Conservation (phyloP, 2,797 vertebrate species). For the Labeo calbasu region DNA sequence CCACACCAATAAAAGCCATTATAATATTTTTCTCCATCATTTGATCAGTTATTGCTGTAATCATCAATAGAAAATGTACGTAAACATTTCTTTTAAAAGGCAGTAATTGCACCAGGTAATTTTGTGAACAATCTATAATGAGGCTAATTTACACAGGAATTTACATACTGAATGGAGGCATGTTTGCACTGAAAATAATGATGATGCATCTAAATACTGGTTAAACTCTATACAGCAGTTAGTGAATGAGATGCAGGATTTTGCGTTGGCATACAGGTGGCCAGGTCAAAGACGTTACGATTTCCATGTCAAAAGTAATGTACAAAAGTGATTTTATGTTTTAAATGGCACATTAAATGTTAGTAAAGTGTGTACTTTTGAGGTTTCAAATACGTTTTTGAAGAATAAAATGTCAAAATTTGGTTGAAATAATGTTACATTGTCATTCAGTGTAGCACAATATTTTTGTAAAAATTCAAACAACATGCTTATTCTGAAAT, state of each 20-base stretch:
- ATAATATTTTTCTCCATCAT: not conserved
- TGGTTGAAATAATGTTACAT: no score
- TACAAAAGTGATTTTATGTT: no score
- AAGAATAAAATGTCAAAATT: no score
- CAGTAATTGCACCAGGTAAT: conserved; percentile 2
- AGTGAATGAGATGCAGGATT: not conserved
- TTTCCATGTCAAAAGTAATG: no score
- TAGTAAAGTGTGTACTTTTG: no score
- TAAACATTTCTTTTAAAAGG: conserved; percentile 14
- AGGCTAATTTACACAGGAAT: not conserved
- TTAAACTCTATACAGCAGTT: not conserved
- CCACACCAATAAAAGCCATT: not conserved
- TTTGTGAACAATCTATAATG: conserved; percentile 3
- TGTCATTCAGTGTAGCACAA: no score
- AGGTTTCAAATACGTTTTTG: no score
- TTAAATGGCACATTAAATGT: no score
- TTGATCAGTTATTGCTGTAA: not conserved
- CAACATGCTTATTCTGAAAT: no score
- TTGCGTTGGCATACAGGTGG: not conserved
- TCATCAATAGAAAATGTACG: not conserved
- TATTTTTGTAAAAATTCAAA: no score
- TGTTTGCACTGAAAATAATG: not conserved
- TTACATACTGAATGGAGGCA: not conserved
- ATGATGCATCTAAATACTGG: not conserved
- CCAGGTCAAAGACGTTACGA: no score